Evolutionary conservation across 2,888 invertebrate species (phyloP).

Genomic region (Clostera curtula): DNA sequence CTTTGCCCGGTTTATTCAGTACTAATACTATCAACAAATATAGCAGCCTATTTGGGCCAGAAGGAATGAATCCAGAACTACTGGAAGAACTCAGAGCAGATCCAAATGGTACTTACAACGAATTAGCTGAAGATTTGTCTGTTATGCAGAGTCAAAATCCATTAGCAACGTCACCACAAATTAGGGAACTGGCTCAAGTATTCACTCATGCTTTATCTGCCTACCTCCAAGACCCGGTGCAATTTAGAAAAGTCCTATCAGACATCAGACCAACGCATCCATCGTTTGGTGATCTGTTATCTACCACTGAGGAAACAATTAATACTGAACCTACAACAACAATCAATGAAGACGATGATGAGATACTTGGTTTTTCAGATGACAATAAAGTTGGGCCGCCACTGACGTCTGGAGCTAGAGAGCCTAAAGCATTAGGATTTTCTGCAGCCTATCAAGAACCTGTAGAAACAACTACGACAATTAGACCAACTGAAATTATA

Average conservation of each 20-base stretch:
- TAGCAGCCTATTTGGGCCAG: conserved; percentile 54
- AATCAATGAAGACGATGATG: conserved; percentile 82
- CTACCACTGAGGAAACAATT: conserved; percentile 47
- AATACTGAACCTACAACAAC: conserved; percentile 75
- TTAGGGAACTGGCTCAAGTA: conserved; percentile 87
- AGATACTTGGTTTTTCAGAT: conserved; percentile 85
- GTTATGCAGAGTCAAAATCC: conserved; percentile 79
- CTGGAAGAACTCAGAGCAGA: conserved; percentile 58
- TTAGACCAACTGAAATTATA: conserved; percentile 28
- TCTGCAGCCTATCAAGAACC: conserved; percentile 34
- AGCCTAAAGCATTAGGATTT: conserved; percentile 59
- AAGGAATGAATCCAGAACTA: conserved; percentile 44
- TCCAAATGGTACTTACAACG: conserved; percentile 57
- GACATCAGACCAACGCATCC: conserved; percentile 88
- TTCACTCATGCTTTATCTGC: conserved; percentile 89
- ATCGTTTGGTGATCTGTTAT: conserved; percentile 61
- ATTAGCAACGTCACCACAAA: conserved; percentile 76
- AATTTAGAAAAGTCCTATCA: conserved; percentile 83
- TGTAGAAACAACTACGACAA: conserved; percentile 37
- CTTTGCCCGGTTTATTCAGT: conserved; percentile 78
- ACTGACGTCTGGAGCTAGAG: conserved; percentile 37
- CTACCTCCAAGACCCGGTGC: conserved; percentile 88
- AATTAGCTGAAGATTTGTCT: conserved; percentile 71
- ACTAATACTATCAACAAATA: conserved; percentile 80
- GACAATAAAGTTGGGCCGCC: conserved; percentile 53